Percentiles rank a stretch among this genome's conserved stretches.
Conservation (phyloP, 2,888 invertebrate genomes). For the Ichneumon xanthorius region DNA sequence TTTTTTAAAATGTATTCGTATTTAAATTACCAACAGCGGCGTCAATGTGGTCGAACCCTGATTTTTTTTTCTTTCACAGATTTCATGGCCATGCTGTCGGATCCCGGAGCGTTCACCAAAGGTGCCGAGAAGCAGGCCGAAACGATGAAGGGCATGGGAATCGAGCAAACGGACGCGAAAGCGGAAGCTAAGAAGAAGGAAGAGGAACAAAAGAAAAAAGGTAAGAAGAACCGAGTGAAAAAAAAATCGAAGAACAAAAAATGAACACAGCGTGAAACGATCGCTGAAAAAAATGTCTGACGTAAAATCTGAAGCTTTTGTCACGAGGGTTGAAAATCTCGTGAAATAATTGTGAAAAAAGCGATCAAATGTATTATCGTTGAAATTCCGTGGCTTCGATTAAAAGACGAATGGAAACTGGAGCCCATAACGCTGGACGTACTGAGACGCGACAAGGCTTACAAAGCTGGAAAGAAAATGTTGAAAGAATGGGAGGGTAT, state of each 20-base stretch:
- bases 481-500: constrained; percentile 88
- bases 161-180: constrained; percentile 86
- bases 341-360: not conserved
- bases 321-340: not conserved
- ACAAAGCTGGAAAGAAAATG: constrained; percentile 88
- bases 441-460: constrained; percentile 86
- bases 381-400: constrained; percentile 21
- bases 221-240: constrained; percentile 61
- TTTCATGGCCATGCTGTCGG: constrained; percentile 98
- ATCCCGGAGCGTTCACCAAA: constrained; percentile 93
- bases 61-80: constrained; percentile 86
- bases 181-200: constrained; percentile 83
- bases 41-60: not conserved
- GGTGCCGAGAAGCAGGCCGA: constrained; percentile 88
- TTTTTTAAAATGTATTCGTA: not conserved
- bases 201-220: constrained; percentile 82
- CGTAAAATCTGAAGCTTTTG: not conserved
- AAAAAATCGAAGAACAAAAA: too few relatives aligned
- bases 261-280: not conserved
- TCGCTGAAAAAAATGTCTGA: not conserved
- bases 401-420: constrained; percentile 79
- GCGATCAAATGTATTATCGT: constrained; percentile 6
- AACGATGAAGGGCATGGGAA: constrained; percentile 90
- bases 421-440: constrained; percentile 86
- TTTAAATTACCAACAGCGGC: not conserved